phyloP scores from a whole-genome alignment of 2,888 invertebrate species.

The Agonopterix arenella region DNA sequence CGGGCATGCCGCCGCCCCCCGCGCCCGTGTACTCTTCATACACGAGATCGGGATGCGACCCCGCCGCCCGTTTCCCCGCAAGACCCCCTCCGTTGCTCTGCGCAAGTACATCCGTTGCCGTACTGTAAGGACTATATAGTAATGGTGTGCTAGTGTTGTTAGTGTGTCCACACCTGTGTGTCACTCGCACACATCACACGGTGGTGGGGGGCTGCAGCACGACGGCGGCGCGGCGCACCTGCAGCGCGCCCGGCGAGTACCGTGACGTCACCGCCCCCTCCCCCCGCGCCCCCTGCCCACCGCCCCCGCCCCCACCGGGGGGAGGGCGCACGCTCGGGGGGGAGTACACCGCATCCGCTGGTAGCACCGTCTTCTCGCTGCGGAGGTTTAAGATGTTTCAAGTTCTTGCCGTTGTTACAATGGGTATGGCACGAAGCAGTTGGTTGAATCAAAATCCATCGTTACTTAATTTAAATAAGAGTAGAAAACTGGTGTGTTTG shows the following conservation, averaged over 20 bases:
- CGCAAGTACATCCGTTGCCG: too few relatives aligned
- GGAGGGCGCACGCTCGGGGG: conserved; percentile 77
- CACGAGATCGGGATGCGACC: too few relatives aligned
- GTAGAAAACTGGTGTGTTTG: too few relatives aligned
- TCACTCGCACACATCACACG: conserved; percentile 36
- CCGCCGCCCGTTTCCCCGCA: too few relatives aligned
- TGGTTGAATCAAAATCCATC: too few relatives aligned
- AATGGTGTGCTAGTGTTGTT: background rate
- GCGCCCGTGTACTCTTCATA: too few relatives aligned
- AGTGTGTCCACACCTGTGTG: conserved; percentile 9
- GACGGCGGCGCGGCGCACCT: conserved; percentile 93
- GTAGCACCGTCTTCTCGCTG: conserved; percentile 79
- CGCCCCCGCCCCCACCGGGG: conserved; percentile 81
- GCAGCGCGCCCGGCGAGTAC: conserved; percentile 86
- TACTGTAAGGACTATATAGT: too few relatives aligned
- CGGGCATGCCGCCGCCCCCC: too few relatives aligned
- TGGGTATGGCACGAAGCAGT: too few relatives aligned
- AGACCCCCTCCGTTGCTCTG: too few relatives aligned
- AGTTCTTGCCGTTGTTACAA: too few relatives aligned
- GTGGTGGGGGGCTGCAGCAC: conserved; percentile 92
- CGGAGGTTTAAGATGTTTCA: background rate
- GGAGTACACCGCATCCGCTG: conserved; percentile 86
- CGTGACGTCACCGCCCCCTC: conserved; percentile 56
- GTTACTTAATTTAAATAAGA: too few relatives aligned
- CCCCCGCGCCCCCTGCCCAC: conserved; percentile 76